Evolutionary conservation across 2,888 invertebrate species (phyloP).

Genomic region (Scrobipalpa atriplicella): DNA sequence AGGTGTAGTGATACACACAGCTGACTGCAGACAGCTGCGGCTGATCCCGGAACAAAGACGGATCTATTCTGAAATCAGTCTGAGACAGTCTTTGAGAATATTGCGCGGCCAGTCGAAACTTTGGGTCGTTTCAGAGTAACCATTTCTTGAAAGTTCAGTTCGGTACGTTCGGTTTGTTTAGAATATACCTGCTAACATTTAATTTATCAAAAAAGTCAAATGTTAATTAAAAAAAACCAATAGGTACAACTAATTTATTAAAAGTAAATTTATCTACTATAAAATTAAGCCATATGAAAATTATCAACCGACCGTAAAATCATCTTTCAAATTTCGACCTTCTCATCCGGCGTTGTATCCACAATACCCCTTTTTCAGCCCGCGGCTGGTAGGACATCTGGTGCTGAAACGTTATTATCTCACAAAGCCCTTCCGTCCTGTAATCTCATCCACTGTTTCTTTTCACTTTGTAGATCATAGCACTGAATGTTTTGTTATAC

Average conservation of each 20-base stretch:
- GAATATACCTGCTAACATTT: no score
- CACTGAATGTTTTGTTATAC: neutral
- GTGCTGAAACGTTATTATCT: constrained; percentile 75
- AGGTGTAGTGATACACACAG: neutral
- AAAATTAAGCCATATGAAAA: no score
- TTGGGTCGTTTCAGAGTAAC: neutral
- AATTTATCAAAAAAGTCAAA: no score
- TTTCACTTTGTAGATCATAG: constrained; percentile 47
- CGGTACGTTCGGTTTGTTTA: no score
- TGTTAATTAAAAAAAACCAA: no score
- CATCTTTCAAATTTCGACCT: no score
- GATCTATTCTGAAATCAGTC: neutral
- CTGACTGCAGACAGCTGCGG: neutral
- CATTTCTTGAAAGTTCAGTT: neutral
- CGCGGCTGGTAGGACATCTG: constrained; percentile 48
- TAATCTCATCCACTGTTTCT: constrained; percentile 69
- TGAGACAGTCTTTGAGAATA: no score
- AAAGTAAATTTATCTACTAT: no score
- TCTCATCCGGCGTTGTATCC: no score
- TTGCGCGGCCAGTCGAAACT: neutral
- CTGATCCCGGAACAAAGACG: constrained; percentile 10
- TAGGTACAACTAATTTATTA: no score
- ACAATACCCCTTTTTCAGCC: neutral
- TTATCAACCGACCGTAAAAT: no score
- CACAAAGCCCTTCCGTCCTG: constrained; percentile 64